phyloP scores from a whole-genome alignment of 1,140 invertebrate species.

The Drosophila paulistorum region DNA sequence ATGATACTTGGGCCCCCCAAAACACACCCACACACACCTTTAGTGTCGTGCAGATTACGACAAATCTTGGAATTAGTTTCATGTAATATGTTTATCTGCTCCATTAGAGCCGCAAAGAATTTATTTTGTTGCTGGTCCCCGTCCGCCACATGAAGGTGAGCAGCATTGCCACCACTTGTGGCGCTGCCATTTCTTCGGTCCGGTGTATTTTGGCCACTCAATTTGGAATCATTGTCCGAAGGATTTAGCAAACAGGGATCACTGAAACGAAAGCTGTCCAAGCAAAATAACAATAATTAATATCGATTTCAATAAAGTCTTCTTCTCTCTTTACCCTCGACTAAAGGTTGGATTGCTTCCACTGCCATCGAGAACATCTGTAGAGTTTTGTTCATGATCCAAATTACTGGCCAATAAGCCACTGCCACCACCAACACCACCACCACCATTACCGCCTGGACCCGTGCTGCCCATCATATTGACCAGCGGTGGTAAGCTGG shows the following conservation, averaged over 20 bases:
- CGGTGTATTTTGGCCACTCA: constrained; percentile 78
- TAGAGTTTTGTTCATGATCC: constrained; percentile 76
- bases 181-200: constrained; percentile 67
- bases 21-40: constrained; percentile 58
- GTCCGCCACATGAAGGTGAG: constrained; percentile 39
- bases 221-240: constrained; percentile 79
- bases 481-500: constrained; percentile 75
- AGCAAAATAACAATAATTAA: neutral
- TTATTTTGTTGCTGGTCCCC: constrained; percentile 66
- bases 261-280: constrained; percentile 75
- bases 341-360: constrained; percentile 76
- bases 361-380: constrained; percentile 76
- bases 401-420: constrained; percentile 41
- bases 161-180: constrained; percentile 34
- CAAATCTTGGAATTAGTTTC: constrained; percentile 83
- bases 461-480: constrained; percentile 66
- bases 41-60: constrained; percentile 81
- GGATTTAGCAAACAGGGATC: constrained; percentile 81
- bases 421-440: constrained; percentile 38
- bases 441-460: constrained; percentile 31
- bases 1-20: neutral
- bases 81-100: constrained; percentile 81
- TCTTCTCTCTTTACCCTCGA: constrained; percentile 54
- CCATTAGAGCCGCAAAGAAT: constrained; percentile 75
- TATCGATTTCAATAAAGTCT: neutral